Evolutionary conservation across 2,797 vertebrate genomes (phyloP), one percentile per base, ranked within the genome.

Genomic region (Mormyrops attenuatus): DNA sequence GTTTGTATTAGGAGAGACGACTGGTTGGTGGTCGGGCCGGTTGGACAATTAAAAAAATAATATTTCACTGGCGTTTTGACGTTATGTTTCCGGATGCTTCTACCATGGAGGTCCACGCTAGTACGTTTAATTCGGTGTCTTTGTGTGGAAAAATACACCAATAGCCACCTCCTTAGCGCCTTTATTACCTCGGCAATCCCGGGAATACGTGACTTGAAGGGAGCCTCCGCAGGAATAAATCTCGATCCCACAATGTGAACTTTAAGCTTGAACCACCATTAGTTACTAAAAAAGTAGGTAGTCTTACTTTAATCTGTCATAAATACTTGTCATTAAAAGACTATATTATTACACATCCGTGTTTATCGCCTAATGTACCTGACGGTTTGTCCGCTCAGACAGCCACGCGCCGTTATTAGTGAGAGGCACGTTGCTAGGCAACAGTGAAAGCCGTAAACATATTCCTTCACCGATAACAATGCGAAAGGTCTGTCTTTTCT

Each of bases 371-470:
- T 80, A 44, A 20, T 44, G 6, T 20, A 11, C 82, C 82, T 15
- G 80, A 44, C 44, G 26, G 41, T 44, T 85, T 30, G 84, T 30
- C 22, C 30, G 20, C 50, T 15, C 5, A 6, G 9, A 11, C 50
- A 53, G 84, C 47, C 20, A 17, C 22, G 84, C 84, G 73, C 17
- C 52, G 77, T 49, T 63, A 41, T 60, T 52, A 49, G 89, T 6
- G 66, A 90, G 50, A 88, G 26, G 55, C 49, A 77, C 49, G 94
- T 96, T 91, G 86, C 95, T 90, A 90, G 89, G 96, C 88, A 94
- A 96, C 96, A 63, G 47, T 44, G 89, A 96, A 88, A 94, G 95
- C 95, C 73, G 49, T 52, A 90, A 91, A 92, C 94, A 95, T 93
- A 20, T 47, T 57, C 85, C 89, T 47, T 91, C 89, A 88, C 90